phyloP scores from a whole-genome alignment of 1,140 invertebrate genomes.

The Planococcus citri region DNA sequence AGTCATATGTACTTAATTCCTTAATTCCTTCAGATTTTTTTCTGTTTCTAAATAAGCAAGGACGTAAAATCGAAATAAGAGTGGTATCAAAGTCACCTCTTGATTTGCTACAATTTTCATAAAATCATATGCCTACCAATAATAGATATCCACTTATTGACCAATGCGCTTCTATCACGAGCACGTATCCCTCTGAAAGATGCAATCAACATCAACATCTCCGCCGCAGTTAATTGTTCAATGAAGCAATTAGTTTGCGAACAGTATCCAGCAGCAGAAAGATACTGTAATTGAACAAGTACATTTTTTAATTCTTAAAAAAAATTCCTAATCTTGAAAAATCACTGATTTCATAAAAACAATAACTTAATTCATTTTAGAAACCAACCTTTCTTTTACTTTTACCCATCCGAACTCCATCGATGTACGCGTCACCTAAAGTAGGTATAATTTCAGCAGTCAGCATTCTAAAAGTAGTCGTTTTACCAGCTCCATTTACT shows the following conservation, averaged over 20 bases:
- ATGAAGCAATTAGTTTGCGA: conserved; percentile 45
- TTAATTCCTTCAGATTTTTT: neutral
- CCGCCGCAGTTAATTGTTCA: conserved; percentile 51
- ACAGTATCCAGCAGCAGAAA: conserved; percentile 31
- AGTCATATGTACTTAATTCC: too few relatives aligned
- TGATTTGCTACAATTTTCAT: neutral
- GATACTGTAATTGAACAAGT: neutral
- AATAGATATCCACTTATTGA: conserved; percentile 40
- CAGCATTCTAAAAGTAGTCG: conserved; percentile 61
- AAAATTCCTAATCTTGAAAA: neutral
- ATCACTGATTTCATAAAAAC: too few relatives aligned
- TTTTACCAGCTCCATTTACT: conserved; percentile 79
- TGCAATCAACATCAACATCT: conserved; percentile 62
- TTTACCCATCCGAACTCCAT: neutral
- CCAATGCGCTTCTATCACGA: conserved; percentile 38
- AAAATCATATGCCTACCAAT: conserved; percentile 36
- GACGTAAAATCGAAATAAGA: too few relatives aligned
- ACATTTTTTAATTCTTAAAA: too few relatives aligned
- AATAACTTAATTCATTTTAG: too few relatives aligned
- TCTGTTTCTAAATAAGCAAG: too few relatives aligned
- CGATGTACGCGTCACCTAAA: conserved; percentile 27
- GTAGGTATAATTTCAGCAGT: conserved; percentile 27
- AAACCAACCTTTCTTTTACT: neutral
- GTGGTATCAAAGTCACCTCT: neutral
- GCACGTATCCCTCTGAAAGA: conserved; percentile 53